Evolutionary conservation across 2,113 vertebrate species (phyloP), one percentile per base, ranked within the genome.

Genomic region (Leptodactylus fuscus): DNA sequence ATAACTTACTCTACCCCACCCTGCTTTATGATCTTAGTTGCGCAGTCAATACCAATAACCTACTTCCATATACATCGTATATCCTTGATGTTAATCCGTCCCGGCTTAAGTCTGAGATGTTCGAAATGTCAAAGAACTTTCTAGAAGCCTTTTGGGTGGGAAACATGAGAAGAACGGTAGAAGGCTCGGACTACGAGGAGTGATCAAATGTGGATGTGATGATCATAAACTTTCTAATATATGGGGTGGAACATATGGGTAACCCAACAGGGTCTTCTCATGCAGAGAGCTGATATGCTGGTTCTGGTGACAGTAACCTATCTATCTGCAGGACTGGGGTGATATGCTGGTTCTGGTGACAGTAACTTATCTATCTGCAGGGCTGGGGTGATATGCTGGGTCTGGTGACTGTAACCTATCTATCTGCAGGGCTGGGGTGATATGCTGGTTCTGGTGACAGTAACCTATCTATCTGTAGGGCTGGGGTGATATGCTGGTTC

Each of bases 21-120:
- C 81, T 73, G 34, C 51, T 82, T 71, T 51, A 53, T 67, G 44
- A 46, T 81, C 58, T 81, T 20, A 27, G 22, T 60, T 27, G 62
- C n/a, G 22, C 15, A 44, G 34, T 62, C 77, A 41, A n/a, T 13
- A 80, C 10, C 10, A 80, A 44, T 44, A 5, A 44, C 41, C 41
- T 44, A 9, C 41, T 5, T 36, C 20, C 49, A 38, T 36, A 6
- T 53, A 58, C 32, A 38, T 12, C 10, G 6, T 16, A 27, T 5
- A 1, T 44, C 22, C 51, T 13, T 22, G 75, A 22, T 55, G 29
- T 38, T 55, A n/a, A 36, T 38, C 8, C 18, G 20, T 29, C 51
- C 11, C 1, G 11, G 8, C 5, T 27, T 53, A 34, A 18, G 18
- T 36, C 29, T 78, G 13, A 34, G 20, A 76, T 18, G 44, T 32